Conservation (phyloP, 2,888 invertebrate genomes). For the Amphipoea lucens region DNA sequence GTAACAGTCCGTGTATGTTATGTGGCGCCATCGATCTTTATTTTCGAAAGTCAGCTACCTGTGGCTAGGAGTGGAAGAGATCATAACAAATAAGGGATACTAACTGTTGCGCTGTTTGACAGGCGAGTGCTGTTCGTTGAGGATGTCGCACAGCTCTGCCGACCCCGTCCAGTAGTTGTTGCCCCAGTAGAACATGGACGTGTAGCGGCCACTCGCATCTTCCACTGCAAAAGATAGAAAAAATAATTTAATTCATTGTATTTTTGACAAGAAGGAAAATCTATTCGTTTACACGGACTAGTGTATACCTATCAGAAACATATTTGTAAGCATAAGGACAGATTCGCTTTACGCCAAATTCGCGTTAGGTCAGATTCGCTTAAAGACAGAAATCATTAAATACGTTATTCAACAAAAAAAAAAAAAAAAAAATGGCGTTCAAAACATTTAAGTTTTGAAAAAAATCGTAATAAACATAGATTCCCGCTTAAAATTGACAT, state of each 20-base stretch:
- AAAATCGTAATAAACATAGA: background rate
- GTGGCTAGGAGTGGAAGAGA: too few species aligned
- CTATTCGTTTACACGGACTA: background rate
- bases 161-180: constrained; percentile 96
- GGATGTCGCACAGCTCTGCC: constrained; percentile 92
- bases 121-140: constrained; percentile 85
- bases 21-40: background rate
- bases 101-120: constrained; percentile 76
- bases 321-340: too few species aligned
- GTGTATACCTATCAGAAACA: background rate
- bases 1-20: too few species aligned
- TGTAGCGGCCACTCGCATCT: constrained; percentile 93
- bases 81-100: constrained; percentile 52
- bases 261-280: background rate
- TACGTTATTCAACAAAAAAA: too few species aligned
- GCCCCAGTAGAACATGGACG: constrained; percentile 95
- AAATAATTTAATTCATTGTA: background rate
- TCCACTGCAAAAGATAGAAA: constrained; percentile 81
- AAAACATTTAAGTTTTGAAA: too few species aligned
- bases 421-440: too few species aligned
- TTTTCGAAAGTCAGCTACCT: background rate
- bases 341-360: too few species aligned
- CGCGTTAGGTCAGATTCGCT: too few species aligned
- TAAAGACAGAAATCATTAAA: background rate
- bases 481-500: background rate